Evolutionary conservation across 64 coral and sea anemone genomes (phyloP), one percentile per base, ranked within the genome.

Genomic region (Platygyra sinensis): DNA sequence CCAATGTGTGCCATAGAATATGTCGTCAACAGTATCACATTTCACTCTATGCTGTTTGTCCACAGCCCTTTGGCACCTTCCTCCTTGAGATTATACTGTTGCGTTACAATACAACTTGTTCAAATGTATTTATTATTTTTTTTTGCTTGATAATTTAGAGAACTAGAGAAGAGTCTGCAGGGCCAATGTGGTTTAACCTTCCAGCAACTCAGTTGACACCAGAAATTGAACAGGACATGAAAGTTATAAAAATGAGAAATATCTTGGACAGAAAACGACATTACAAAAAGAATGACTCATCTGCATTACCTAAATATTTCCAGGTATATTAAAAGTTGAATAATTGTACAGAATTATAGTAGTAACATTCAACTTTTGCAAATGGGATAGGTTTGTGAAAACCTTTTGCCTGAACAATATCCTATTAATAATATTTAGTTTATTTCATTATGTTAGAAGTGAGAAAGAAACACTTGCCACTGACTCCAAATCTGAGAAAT

Each of bases 171-270:
- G 87, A 91, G 89, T 86, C 88, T 64, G 97, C 97, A 24, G 97
- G 97, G 36, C 94, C 90, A 5, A 94, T 89, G 50, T 99, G 97
- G 97, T 99, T 89, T 75, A 94, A 99, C 80, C 75, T 99, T 36
- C 97, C 97, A 67, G 94, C 94, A 59, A 95, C 97, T 19, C 89
- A 84, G 71, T 52, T 99, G 51, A 99, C 97, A 0, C 97, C 94
- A 51, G 97, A 99, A 76, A 83, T 99, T 9, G 83, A 96, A 74
- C 82, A 87, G 73, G 97, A 99, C 12, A 78, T 99, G 60, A 99
- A 96, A 72, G 80, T 99, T 60, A 69, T 99, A 30, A 93, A 95
- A 62, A 91, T 99, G 88, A 96, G 97, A 88, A 93, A 95, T 94
- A 80, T 99, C 30, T 76, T 99, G 69, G 97, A 99, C 74, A 89